These are phyloP conservation scores for Euphonia xanthogaster DNA, from an alignment of 2,797 vertebrate species.

Conservation along the genomic window DNA sequence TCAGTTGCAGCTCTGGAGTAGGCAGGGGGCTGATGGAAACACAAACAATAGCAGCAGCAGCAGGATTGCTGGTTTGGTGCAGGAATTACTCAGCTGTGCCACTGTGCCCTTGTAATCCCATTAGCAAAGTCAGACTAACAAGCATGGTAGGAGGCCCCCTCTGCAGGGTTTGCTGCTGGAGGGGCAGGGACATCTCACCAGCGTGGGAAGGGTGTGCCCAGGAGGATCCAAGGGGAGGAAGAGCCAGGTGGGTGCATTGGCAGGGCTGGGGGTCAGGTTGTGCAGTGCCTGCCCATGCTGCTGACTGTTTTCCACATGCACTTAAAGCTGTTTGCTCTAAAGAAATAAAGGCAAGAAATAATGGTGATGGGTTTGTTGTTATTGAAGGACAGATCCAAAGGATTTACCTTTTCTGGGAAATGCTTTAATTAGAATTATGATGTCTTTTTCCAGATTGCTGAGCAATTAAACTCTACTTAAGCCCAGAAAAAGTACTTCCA, in stretches of 20 bases:
- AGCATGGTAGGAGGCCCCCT: not conserved
- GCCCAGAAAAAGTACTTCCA: not conserved
- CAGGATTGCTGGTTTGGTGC: not conserved
- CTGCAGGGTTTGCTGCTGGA: not conserved
- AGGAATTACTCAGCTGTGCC: not conserved
- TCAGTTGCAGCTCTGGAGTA: not conserved
- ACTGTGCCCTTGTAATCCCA: not conserved
- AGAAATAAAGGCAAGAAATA: conserved; percentile 32
- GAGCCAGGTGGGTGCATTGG: not conserved
- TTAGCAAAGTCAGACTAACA: not conserved
- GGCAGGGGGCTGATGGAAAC: not conserved
- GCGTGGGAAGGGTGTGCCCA: not conserved
- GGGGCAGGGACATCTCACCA: not conserved
- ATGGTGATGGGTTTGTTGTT: not conserved
- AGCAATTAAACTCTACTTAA: conserved; percentile 61
- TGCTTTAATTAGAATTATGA: conserved; percentile 37
- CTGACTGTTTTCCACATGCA: not conserved
- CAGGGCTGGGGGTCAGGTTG: not conserved
- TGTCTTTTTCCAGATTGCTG: conserved; percentile 53
- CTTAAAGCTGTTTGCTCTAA: conserved; percentile 26
- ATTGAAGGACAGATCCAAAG: conserved; percentile 10
- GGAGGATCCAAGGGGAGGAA: not conserved
- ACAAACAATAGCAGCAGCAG: not conserved
- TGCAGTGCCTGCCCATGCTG: not conserved
- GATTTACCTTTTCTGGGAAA: conserved; percentile 44